Base-by-base conservation (phyloP, 2,113 vertebrate genomes). In the Vidua macroura region DNA sequence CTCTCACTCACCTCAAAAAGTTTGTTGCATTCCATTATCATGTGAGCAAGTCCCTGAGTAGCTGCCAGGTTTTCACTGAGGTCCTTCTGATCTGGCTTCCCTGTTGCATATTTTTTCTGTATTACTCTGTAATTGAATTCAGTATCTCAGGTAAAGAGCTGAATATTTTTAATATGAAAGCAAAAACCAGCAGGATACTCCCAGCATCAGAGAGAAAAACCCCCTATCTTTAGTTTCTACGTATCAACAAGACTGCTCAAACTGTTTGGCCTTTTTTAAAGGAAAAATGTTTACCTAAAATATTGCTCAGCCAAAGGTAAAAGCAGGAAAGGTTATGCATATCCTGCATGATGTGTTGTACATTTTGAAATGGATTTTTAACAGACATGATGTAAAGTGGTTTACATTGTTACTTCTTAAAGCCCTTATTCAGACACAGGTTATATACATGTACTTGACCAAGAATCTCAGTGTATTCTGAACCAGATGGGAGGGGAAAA, bases 81-180 rank as follows among this genome's bases (percentile, higher is more conserved):
- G 97, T 99, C 99, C 97, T 99, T 99, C 96, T 99, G 99, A 98
- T 99, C 99, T 53, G 99, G 99, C 90, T 99, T 98, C 91, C 99
- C 99, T 3, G 99, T 98, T 95, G 99, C 98, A 31, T 99, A 99
- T 97, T 99, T 99, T 97, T 99, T 99, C 98, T 99, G 99, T 97
- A 99, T 99, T 94, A 98, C 99, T 97, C 99, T 99, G 96, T 92
- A 96, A 97, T 96, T 93, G 92, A 97, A 97, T 82, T 72, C 80
- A 96, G 43, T 76, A 33, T 92, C 88, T 95, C 84, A 83, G 97
- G 86, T 87, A 76, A 92, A 95, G 78, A 97, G 92, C 73, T 87
- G 73, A 79, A 49, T 52, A n/a, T 86, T 96, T 92, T 97, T 78
- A 78, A 93, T 72, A 95, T 83, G 83, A 97, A 86, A 80, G 74